Percentiles rank a stretch among this genome's conserved stretches.
phyloP scores from a whole-genome alignment of 2,888 invertebrate genomes.

The Amphimallon solstitiale region DNA sequence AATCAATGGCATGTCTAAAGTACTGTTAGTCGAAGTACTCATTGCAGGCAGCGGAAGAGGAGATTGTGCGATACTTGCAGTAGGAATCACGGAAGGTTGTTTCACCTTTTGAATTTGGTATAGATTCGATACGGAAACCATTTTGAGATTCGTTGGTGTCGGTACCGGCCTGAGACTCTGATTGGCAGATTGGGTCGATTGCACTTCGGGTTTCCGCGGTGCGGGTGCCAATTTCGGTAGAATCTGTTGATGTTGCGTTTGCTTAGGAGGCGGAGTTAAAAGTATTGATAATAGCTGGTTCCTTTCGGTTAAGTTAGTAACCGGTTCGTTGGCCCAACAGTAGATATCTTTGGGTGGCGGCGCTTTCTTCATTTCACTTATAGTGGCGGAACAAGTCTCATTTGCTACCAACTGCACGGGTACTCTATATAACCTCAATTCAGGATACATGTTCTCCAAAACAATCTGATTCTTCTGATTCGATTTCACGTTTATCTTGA shows the following conservation, averaged over 20 bases:
- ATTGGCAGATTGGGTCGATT: no score
- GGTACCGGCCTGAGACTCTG: no score
- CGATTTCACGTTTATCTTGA: conserved; percentile 11
- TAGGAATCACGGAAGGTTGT: no score
- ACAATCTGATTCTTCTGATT: conserved; percentile 28
- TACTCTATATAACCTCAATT: conserved; percentile 16
- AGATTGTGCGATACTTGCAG: no score
- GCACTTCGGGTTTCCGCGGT: no score
- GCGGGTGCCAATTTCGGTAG: neutral
- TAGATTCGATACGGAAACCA: no score
- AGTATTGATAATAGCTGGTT: neutral
- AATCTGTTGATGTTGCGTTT: neutral
- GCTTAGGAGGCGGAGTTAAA: neutral
- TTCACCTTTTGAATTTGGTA: no score
- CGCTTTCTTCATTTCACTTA: neutral
- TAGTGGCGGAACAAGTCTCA: conserved; percentile 12
- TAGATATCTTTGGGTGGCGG: neutral
- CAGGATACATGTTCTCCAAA: conserved; percentile 30
- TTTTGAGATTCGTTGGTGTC: no score
- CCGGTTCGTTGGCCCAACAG: conserved; percentile 20
- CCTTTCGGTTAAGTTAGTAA: neutral
- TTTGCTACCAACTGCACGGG: conserved; percentile 19
- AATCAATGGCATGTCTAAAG: no score
- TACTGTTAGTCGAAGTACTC: no score
- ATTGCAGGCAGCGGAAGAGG: no score